Base-by-base conservation (phyloP, 30 jellyfish, hydroid and myxozoan species). In the Morbakka virulenta region DNA sequence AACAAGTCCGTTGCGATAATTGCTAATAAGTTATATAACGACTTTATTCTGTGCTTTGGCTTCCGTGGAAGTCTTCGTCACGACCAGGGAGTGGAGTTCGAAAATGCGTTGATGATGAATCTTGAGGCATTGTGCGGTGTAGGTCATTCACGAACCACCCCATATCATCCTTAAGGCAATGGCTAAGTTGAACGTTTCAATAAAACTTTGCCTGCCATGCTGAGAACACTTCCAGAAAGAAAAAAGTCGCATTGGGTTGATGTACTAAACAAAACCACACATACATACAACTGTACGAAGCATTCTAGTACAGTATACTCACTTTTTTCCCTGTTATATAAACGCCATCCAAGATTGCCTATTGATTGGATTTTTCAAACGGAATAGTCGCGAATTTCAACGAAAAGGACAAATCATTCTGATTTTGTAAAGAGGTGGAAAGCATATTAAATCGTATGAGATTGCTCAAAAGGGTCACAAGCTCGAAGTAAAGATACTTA, bases 21-120 rank as follows among this genome's bases (percentile, higher is more conserved):
- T 47, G 61, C 14, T n/a, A 47, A n/a, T 12, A 47, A 47, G 28
- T 17, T 72, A 1, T 52, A 22, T 36, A 27, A 33, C 29, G 66
- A 74, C 62, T 74, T 74, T 26, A 14, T 76, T 22, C 23, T 76
- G 2, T 63, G 79, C 41, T 76, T 30, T 35, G 87, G 87, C 14
- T 57, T 52, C 52, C 80, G 77, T 3, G 41, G 29, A 14, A 25
- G 71, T 1, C 62, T 76, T 9, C 69, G 25, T 35, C 87, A 76
- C 29, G 81, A 76, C 50, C 81, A 62, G 33, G 87, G 87, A 2
- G 53, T 32, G 6, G 81, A 76, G 53, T 62, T 61, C 28, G 81
- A 76, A 25, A 62, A 76, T 50, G 20, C 34, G 22, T 29, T 76
- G n/a, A 3, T 62, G 3, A 20, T 21, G 14, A 23, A 34, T 20